Percentiles rank a stretch among this genome's conserved stretches.
Evolutionary conservation across 2,888 invertebrate species (phyloP).

Genomic region (Cactoblastis cactorum): DNA sequence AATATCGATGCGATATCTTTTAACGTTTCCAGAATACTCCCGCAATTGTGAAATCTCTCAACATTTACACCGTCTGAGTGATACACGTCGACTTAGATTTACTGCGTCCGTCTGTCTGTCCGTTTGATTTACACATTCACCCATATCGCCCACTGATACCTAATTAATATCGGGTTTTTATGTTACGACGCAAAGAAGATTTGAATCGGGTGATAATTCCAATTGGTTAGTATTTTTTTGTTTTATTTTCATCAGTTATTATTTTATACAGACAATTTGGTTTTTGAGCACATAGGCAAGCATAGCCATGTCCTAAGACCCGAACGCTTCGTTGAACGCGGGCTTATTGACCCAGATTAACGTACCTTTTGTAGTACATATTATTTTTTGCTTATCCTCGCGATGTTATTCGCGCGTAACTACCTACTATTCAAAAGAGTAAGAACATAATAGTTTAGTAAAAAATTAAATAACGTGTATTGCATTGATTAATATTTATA

Average conservation of each 20-base stretch:
- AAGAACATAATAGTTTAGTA: too few relatives aligned
- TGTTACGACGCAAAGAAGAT: conserved; percentile 19
- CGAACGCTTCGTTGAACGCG: too few relatives aligned
- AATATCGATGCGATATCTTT: conserved; percentile 3
- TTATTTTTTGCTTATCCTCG: too few relatives aligned
- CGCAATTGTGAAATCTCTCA: conserved; percentile 21
- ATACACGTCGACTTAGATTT: conserved; percentile 55
- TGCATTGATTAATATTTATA: too few relatives aligned
- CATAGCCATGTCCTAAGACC: too few relatives aligned
- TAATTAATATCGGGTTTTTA: conserved; percentile 41
- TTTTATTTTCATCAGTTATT: too few relatives aligned
- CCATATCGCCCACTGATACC: conserved; percentile 35
- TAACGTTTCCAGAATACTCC: conserved; percentile 19
- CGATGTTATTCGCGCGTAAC: too few relatives aligned
- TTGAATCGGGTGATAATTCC: conserved; percentile 1
- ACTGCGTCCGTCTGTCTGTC: conserved; percentile 44
- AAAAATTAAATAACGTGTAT: too few relatives aligned
- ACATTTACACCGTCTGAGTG: conserved; percentile 39
- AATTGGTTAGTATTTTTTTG: neutral
- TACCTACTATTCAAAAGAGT: too few relatives aligned
- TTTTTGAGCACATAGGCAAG: too few relatives aligned
- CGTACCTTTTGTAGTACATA: too few relatives aligned
- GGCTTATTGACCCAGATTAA: too few relatives aligned
- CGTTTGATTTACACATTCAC: conserved; percentile 54
- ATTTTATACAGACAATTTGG: neutral